phyloP scores from a whole-genome alignment of 2,888 invertebrate genomes.

The Diploptera punctata region DNA sequence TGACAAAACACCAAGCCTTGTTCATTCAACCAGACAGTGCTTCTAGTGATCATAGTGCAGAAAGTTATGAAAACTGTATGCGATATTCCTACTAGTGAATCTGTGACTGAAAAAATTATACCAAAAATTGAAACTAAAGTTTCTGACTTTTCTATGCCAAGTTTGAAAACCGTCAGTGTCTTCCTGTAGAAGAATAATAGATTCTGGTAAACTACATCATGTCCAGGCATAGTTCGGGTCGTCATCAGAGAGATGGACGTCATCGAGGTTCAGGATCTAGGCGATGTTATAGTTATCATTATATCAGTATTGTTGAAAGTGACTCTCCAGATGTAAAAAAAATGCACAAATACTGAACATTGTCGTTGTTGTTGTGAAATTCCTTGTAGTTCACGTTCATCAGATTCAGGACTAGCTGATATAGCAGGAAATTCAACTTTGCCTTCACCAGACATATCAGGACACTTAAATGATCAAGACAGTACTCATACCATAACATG shows the following conservation, averaged over 20 bases:
- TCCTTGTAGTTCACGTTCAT: slow-evolving; percentile 57
- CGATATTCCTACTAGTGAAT: slow-evolving; percentile 14
- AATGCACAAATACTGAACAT: slow-evolving; percentile 25
- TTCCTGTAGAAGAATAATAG: background rate
- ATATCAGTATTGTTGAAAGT: slow-evolving; percentile 18
- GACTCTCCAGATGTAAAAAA: background rate
- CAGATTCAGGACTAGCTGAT: slow-evolving; percentile 84
- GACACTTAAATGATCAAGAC: slow-evolving; percentile 59
- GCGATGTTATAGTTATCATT: slow-evolving; percentile 23
- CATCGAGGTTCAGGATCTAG: background rate
- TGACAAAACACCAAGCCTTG: slow-evolving; percentile 6
- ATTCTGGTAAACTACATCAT: too few relatives aligned
- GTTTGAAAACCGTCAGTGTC: background rate
- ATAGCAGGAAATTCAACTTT: slow-evolving; percentile 60
- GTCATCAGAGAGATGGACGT: background rate
- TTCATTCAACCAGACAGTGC: slow-evolving; percentile 48
- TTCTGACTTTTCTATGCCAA: background rate
- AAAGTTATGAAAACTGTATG: slow-evolving; percentile 47
- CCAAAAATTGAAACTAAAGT: too few relatives aligned
- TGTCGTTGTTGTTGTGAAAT: slow-evolving; percentile 32
- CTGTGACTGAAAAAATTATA: background rate
- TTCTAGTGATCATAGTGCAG: slow-evolving; percentile 49
- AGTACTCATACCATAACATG: slow-evolving; percentile 48
- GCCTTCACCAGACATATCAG: slow-evolving; percentile 64
- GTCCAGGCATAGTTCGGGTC: background rate